Base-by-base conservation (phyloP, 2,888 invertebrate species). In the Dyspetes luteomarginatus region DNA sequence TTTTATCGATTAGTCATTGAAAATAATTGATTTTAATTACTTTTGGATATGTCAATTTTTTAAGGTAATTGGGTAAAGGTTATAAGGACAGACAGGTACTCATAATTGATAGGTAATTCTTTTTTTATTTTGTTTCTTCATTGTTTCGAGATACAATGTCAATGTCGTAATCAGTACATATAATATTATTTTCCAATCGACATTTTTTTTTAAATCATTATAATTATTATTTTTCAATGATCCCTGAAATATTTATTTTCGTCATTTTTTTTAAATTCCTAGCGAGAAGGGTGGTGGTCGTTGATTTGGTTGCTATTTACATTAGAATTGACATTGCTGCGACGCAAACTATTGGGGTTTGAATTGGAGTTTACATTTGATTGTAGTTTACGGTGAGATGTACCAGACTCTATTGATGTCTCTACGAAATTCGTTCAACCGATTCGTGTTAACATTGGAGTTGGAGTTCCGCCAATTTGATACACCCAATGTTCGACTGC, bases 121-220 rank as follows among this genome's bases (percentile, higher is more conserved):
- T n/a, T 2, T 19, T 50, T 52, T 36, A 24, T 22, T 67, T 52
- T 4, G 12, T 22, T 60, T 9, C 7, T 67, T 67, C 36, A 67
- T 52, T 52, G 24, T 5, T 52, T 41, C 30, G 22, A 17, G n/a
- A 67, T 36, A n/a, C 9, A 26, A 22, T 41, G 41, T n/a, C 60
- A 60, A 65, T 64, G 4, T 19, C 17, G 4, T 48, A 7, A 19
- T 48, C 48, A 48, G 17, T 17, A 15, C 7, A 48, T 48, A 48
- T 48, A 17, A n/a, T n/a, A n/a, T n/a, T 48, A 48, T 48, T 48
- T 36, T 36, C 19, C 58, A 17, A 19, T 15, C 36, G 58, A 17
- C 17, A 12, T 15, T 45, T 12, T 26, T 9, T 26, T 19, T 19
- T n/a, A n/a, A n/a, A n/a, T n/a, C n/a, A 36, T 4, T 7, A 24